Evolutionary conservation across 1,140 invertebrate genomes (phyloP).

Genomic region (Papilio dardanus): DNA sequence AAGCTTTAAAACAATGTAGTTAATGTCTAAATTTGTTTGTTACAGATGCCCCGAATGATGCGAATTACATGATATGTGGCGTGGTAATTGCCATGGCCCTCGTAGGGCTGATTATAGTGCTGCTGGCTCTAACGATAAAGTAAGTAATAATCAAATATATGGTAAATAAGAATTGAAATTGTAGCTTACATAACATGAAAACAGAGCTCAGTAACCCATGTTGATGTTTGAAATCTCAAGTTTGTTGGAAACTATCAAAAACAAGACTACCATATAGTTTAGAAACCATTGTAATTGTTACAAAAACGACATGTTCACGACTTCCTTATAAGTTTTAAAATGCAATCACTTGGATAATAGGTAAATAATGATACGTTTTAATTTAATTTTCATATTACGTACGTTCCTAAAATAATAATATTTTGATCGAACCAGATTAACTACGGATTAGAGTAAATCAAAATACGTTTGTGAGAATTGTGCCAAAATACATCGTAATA

Average conservation of each 20-base stretch:
- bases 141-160: conserved; percentile 79
- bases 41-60: conserved; percentile 90
- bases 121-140: conserved; percentile 90
- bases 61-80: conserved; percentile 90
- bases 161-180: conserved; percentile 17
- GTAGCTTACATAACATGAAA: background rate
- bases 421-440: conserved; percentile 45
- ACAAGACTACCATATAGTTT: background rate
- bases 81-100: conserved; percentile 90
- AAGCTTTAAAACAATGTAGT: background rate
- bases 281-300: background rate
- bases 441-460: conserved; percentile 34
- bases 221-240: background rate
- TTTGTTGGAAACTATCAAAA: background rate
- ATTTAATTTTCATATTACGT: background rate
- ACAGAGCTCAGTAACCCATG: conserved; percentile 1
- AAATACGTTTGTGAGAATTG: conserved; percentile 34
- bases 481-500: conserved; percentile 47
- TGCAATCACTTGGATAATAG: background rate
- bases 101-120: conserved; percentile 89
- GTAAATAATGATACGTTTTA: background rate
- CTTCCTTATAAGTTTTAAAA: background rate
- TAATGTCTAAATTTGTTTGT: conserved; percentile 64
- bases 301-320: background rate
- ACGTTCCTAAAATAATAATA: conserved; percentile 40